Evolutionary conservation across 2,797 vertebrate species (phyloP).

Genomic region (Eidolon dupreanum): DNA sequence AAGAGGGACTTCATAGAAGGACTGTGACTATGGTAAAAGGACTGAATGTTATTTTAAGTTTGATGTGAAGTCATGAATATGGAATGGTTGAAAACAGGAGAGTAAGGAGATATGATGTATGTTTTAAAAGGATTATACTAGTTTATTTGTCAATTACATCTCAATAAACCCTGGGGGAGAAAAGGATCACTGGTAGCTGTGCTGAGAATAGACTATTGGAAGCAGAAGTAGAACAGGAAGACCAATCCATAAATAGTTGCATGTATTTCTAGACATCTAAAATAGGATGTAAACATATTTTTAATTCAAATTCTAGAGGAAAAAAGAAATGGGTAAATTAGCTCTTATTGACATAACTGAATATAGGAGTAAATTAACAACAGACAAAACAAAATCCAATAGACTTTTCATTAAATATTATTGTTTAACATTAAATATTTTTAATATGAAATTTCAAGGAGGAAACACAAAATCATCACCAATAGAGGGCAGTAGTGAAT

Average conservation of each 20-base stretch:
- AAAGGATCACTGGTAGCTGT: not conserved
- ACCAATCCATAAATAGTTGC: not conserved
- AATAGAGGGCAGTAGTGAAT: not conserved
- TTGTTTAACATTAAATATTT: too few relatives aligned
- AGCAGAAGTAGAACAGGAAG: not conserved
- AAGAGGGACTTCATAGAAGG: not conserved
- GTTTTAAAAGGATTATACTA: not conserved
- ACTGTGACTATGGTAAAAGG: not conserved
- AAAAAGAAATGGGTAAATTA: not conserved
- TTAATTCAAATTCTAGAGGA: not conserved
- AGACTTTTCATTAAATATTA: not conserved
- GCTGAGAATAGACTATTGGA: not conserved
- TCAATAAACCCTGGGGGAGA: not conserved
- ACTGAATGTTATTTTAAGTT: not conserved
- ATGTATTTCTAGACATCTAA: constrained; percentile 13
- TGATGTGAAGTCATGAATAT: not conserved
- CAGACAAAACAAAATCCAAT: not conserved
- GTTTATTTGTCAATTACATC: not conserved
- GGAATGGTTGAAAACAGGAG: not conserved
- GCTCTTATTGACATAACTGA: not conserved
- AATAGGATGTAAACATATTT: not conserved
- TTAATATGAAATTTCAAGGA: not conserved
- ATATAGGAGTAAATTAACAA: not conserved
- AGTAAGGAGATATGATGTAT: not conserved
- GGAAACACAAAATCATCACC: constrained; percentile 30